Evolutionary conservation across 2,888 invertebrate species (phyloP).

Genomic region (Zaprionus obscuricornis): DNA sequence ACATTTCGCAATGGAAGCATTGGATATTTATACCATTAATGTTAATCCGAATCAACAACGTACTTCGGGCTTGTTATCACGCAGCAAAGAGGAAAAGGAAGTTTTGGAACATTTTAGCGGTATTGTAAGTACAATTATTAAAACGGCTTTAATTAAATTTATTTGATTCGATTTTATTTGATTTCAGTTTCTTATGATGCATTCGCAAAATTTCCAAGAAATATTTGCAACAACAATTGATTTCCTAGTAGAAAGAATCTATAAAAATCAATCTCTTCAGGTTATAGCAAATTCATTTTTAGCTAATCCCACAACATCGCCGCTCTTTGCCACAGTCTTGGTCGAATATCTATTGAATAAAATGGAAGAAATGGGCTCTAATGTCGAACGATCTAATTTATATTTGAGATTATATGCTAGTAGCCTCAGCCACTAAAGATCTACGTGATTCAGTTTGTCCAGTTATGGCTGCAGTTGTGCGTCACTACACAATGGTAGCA

Average conservation of each 20-base stretch:
- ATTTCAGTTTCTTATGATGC: conserved; percentile 97
- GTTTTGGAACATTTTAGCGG: conserved; percentile 98
- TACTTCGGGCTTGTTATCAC: conserved; percentile 87
- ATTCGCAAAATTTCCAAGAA: conserved; percentile 97
- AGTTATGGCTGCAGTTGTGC: conserved; percentile 94
- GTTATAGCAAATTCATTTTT: conserved; percentile 97
- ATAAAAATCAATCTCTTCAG: conserved; percentile 96
- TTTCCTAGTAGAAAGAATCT: conserved; percentile 97
- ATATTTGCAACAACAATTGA: conserved; percentile 98
- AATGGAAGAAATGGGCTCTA: conserved; percentile 99
- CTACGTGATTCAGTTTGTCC: conserved; percentile 92
- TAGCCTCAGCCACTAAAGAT: conserved; percentile 97
- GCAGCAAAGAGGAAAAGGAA: conserved; percentile 98
- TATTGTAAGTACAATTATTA: conserved; percentile 87
- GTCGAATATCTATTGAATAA: conserved; percentile 96
- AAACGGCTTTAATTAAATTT: background rate
- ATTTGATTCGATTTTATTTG: background rate
- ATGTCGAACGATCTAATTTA: conserved; percentile 95
- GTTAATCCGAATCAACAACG: conserved; percentile 84
- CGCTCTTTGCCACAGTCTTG: conserved; percentile 97
- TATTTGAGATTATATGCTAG: conserved; percentile 97
- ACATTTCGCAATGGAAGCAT: conserved; percentile 96
- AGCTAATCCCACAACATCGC: conserved; percentile 96
- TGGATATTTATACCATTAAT: conserved; percentile 95
- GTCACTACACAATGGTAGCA: conserved; percentile 97